Base-by-base conservation (phyloP, 2,797 vertebrate species). In the Zenarchopterus dispar region DNA sequence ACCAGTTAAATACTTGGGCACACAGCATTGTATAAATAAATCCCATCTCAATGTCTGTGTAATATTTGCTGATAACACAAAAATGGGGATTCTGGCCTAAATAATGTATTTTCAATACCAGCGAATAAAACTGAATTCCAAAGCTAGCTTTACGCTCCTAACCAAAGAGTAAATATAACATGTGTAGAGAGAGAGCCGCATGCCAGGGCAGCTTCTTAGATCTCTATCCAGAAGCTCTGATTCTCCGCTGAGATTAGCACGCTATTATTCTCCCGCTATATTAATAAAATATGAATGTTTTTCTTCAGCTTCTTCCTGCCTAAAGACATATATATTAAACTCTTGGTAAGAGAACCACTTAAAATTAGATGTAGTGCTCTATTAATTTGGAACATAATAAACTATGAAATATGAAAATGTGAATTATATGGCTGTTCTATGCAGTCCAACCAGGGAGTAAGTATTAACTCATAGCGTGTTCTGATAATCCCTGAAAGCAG, bases 231-330 rank as follows among this genome's bases (percentile, higher is more conserved):
- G 58, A 84, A 72, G 62, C 62, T 74, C 23, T 59, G 70, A 69
- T 84, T 49, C 64, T 80, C 57, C 61, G 22, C 1, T 59, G 73
- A 71, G 65, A 77, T 80, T 65, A 74, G 57, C 72, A 59, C 55
- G 51, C 41, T 22, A 33, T 70, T 77, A 56, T 78, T 71, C 60
- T 62, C 6, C 56, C n/a, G 70, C 59, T 52, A 43, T 57, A 53
- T 58, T 73, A 82, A 82, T 73, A 84, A 78, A 84, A 82, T 55
- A 78, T 58, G 42, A 80, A 72, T 70, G 50, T 2, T 36, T 69
- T 77, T 67, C 61, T 73, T 49, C 21, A 52, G 56, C 52, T 61
- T 65, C 43, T 56, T 67, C 46, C 26, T 50, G 18, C 55, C 63
- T 70, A 11, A 59, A 71, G 54, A 17, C 9, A 67, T 28, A 42